Evolutionary conservation across 2,113 vertebrate genomes (phyloP).

Genomic region (Anhinga anhinga): DNA sequence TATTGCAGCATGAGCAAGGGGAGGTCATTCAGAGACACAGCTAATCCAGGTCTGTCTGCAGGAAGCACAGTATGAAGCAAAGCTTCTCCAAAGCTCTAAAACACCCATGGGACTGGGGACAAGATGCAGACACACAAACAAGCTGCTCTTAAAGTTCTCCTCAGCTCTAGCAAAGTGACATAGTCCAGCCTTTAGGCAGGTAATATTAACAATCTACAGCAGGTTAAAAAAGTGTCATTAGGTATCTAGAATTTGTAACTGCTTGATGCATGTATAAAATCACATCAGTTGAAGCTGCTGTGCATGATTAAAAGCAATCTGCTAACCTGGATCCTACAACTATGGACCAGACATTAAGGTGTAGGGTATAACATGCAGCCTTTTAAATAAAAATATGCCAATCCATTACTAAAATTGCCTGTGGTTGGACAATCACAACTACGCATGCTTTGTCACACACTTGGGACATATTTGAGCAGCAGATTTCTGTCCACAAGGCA

Average conservation of each 20-base stretch:
- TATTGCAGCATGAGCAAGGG: background rate
- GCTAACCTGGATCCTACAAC: background rate
- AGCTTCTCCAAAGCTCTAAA: background rate
- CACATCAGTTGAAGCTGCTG: background rate
- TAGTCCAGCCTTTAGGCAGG: background rate
- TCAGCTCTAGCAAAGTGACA: background rate
- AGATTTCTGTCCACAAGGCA: too few species aligned
- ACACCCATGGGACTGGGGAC: background rate
- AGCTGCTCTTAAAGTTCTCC: background rate
- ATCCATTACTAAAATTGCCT: background rate
- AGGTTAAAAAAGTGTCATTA: background rate
- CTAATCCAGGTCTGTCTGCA: background rate
- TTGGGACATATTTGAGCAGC: fast-evolving
- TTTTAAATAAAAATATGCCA: background rate
- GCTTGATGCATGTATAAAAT: background rate
- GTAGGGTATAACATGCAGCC: background rate
- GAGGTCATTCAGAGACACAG: background rate
- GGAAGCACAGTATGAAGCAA: background rate
- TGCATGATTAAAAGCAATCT: background rate
- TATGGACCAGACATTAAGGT: background rate
- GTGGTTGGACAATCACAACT: background rate
- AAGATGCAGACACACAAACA: background rate
- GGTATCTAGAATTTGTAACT: background rate
- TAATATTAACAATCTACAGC: background rate
- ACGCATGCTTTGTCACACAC: too few species aligned